Conservation (phyloP, 2,888 invertebrate species). For the Dryobotodes eremita region DNA sequence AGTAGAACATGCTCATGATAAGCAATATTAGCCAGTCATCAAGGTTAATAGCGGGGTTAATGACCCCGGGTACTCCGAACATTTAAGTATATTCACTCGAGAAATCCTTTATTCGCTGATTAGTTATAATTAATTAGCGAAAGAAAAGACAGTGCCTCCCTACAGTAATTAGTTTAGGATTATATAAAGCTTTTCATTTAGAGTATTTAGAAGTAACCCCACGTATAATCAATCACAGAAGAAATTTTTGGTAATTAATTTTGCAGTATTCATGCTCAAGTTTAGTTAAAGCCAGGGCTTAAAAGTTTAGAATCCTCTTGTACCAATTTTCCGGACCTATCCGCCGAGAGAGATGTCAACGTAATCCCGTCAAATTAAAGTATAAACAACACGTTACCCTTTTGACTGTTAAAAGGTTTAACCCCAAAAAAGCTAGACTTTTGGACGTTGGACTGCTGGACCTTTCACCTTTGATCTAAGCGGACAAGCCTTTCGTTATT, state of each 20-base stretch:
- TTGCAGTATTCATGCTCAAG: slow-evolving; percentile 29
- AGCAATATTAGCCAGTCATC: slow-evolving; percentile 7
- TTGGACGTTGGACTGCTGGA: slow-evolving; percentile 18
- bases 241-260: slow-evolving; percentile 31
- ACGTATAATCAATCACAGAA: slow-evolving; percentile 21
- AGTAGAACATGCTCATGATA: neutral
- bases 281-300: slow-evolving; percentile 37
- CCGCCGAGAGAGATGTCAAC: slow-evolving; percentile 12
- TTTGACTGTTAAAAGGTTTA: slow-evolving; percentile 43
- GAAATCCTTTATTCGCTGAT: slow-evolving; percentile 11
- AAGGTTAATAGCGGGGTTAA: slow-evolving; percentile 14
- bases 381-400: slow-evolving; percentile 46
- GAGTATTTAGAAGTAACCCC: neutral
- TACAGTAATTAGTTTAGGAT: slow-evolving; percentile 2
- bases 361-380: slow-evolving; percentile 57
- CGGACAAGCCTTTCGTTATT: slow-evolving; percentile 23
- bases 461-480: slow-evolving; percentile 49
- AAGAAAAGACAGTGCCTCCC: slow-evolving; percentile 15
- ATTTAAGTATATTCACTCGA: slow-evolving; percentile 1
- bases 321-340: slow-evolving; percentile 31
- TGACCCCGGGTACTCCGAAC: neutral
- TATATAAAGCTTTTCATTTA: too few relatives aligned
- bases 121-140: slow-evolving; percentile 23
- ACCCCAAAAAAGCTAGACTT: slow-evolving; percentile 47
- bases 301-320: slow-evolving; percentile 41